Evolutionary conservation across 2,888 invertebrate genomes (phyloP), one percentile per base, ranked within the genome.

Genomic region (Noctua janthina): DNA sequence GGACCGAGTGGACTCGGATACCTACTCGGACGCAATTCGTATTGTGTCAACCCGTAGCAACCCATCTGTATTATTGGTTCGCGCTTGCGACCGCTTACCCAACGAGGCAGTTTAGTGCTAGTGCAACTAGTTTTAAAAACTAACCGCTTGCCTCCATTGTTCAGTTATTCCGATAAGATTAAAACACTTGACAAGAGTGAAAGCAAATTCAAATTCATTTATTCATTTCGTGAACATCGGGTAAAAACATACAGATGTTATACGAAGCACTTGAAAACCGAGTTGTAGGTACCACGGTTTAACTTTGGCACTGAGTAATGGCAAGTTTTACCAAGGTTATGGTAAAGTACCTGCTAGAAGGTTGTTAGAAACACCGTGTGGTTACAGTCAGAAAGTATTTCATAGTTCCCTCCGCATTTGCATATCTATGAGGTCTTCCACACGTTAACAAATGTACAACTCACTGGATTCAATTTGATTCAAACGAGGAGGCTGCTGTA

Each of bases 81-180:
- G 39, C 39, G 5, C 39, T 39, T 39, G 39, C 39, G 4, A 39
- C 39, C 39, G 5, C 39, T 39, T 5, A 5, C 4, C 39, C 39
- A 39, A 39, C 39, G 39, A 39, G 5, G 39, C 39, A 39, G 39
- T 39, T 39, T 39, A 39, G 5, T 39, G 4, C 17, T 20, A 75
- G 49, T n/a, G 17, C 17, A 23, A 20, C 11, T 39, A 15, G 5
- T 67, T 72, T 49, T 8, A 39, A 64, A 49, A 73, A 29, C 13
- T 29, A 66, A 29, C 29, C 20, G 11, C 35, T 17, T 51, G 13
- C 23, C 39, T 67, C 29, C 39, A 39, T 49, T 20, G 17, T 78
- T 54, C n/a, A 43, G 8, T 68, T 43, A 35, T 39, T 39, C 39
- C 39, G 39, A 74, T 82, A 67, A 82, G 66, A 80, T 67, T 67